phyloP scores from a whole-genome alignment of 2,113 vertebrate genomes.

The Macrotis lagotis region DNA sequence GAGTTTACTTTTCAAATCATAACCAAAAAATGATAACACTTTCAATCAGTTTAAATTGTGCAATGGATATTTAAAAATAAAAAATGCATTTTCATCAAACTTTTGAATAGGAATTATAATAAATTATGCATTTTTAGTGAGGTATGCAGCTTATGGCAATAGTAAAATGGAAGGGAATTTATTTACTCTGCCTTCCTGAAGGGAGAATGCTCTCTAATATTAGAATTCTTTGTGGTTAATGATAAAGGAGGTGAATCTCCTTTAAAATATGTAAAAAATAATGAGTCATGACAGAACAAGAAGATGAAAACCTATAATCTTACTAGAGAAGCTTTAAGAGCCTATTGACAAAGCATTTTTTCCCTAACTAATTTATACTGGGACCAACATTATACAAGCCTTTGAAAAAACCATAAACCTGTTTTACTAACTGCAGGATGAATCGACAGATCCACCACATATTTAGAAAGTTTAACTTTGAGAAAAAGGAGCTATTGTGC shows the following conservation, averaged over 20 bases:
- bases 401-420: slow-evolving; percentile 78
- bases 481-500: slow-evolving; percentile 57
- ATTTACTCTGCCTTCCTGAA: slow-evolving; percentile 33
- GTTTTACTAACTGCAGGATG: slow-evolving; percentile 75
- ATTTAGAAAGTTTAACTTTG: slow-evolving; percentile 70
- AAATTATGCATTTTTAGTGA: slow-evolving; percentile 6
- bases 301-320: slow-evolving; percentile 77
- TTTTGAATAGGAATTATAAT: slow-evolving; percentile 65
- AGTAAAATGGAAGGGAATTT: slow-evolving; percentile 49
- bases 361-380: slow-evolving; percentile 76
- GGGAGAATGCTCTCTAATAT: slow-evolving; percentile 2
- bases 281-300: slow-evolving; percentile 75
- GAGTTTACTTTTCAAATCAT: slow-evolving; percentile 18
- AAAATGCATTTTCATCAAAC: slow-evolving; percentile 67
- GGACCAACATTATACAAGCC: slow-evolving; percentile 78
- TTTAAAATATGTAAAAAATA: slow-evolving; percentile 75
- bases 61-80: slow-evolving; percentile 13
- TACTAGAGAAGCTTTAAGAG: slow-evolving; percentile 76
- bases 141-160: slow-evolving; percentile 55
- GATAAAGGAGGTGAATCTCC: slow-evolving; percentile 60
- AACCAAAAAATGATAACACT: slow-evolving; percentile 45
- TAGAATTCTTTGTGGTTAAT: slow-evolving; percentile 63
- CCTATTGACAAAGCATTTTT: slow-evolving; percentile 84
- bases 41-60: slow-evolving; percentile 9
- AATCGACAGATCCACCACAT: slow-evolving; percentile 50